phyloP scores from a whole-genome alignment of 2,888 invertebrate genomes.

The Pachycephus smyrnensis region DNA sequence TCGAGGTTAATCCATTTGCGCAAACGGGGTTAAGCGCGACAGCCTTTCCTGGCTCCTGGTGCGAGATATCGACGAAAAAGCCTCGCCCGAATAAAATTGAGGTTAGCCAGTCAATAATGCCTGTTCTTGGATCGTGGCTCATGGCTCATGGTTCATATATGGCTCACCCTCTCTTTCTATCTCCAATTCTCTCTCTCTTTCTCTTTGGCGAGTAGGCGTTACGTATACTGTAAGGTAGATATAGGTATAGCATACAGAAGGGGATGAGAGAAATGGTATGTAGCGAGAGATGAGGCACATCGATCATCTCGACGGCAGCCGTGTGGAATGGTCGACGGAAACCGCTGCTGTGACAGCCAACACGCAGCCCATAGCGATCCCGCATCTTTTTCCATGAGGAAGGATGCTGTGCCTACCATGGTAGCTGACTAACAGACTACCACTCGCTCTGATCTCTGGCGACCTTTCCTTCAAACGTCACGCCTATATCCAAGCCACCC shows the following conservation, averaged over 20 bases:
- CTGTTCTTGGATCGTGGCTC: neutral
- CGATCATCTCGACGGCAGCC: conserved; percentile 42
- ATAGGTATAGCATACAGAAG: neutral
- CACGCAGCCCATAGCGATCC: conserved; percentile 44
- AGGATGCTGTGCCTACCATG: neutral
- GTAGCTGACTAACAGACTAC: neutral
- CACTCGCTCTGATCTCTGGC: neutral
- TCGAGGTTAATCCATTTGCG: neutral
- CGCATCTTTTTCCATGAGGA: conserved; percentile 7
- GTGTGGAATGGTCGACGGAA: conserved; percentile 36
- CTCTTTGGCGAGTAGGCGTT: neutral
- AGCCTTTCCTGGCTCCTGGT: neutral
- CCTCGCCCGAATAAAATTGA: neutral
- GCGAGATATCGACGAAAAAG: neutral
- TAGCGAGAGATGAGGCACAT: conserved; percentile 28
- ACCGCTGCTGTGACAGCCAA: conserved; percentile 51
- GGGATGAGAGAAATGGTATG: neutral
- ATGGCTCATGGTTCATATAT: neutral
- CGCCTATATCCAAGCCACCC: neutral
- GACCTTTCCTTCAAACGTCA: neutral
- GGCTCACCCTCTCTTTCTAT: neutral
- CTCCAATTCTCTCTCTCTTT: neutral
- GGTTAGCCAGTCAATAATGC: neutral
- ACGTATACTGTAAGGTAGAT: neutral
- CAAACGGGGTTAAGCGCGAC: neutral